These are phyloP conservation scores for Mylabris sibirica DNA, from an alignment of 2,888 invertebrate species.

Conservation along the genomic window DNA sequence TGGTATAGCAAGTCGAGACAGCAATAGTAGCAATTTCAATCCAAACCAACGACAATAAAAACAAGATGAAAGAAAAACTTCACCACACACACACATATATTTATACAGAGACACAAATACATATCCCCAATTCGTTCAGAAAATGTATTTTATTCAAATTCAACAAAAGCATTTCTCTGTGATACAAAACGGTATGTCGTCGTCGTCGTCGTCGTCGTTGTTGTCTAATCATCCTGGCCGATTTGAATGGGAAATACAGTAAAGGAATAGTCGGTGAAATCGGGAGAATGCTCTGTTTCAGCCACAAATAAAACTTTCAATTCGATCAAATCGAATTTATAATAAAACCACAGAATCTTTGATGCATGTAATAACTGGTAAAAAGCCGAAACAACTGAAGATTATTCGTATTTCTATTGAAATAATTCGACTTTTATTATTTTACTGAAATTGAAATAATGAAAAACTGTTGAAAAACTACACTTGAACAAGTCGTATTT, in stretches of 20 bases:
- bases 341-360: no score
- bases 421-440: neutral
- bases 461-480: neutral
- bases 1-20: neutral
- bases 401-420: neutral
- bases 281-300: neutral
- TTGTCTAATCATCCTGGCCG: neutral
- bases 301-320: no score
- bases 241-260: neutral
- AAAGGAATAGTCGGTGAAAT: neutral
- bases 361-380: no score
- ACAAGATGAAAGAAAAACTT: neutral
- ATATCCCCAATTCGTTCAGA: neutral
- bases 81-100: neutral
- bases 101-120: no score
- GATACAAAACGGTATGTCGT: constrained; percentile 2
- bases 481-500: neutral
- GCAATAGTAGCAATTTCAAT: constrained; percentile 1
- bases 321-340: no score
- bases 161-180: neutral
- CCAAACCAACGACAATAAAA: constrained; percentile 1
- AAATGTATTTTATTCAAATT: constrained; percentile 8
- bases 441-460: neutral
- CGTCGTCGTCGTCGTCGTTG: neutral
- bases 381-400: neutral